Evolutionary conservation across 2,113 vertebrate genomes (phyloP).

Genomic region (Cairina moschata): DNA sequence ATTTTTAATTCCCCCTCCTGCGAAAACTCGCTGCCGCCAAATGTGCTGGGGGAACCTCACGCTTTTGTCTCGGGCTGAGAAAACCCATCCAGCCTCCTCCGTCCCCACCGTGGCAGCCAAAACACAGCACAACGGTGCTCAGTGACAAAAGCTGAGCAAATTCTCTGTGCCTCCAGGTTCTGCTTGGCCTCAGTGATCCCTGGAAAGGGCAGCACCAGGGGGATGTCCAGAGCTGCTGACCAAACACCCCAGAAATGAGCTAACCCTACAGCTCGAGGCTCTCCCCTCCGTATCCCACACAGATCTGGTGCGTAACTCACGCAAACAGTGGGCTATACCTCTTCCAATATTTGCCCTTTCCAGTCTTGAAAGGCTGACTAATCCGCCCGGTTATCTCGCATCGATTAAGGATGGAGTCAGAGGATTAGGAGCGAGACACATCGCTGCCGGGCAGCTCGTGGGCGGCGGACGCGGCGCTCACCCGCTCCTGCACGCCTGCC

Average conservation of each 20-base stretch:
- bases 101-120: rapidly evolving
- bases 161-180: rapidly evolving
- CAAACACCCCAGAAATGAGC: neutral
- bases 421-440: neutral
- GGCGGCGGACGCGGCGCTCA: neutral
- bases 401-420: constrained; percentile 34
- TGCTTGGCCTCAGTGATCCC: rapidly evolving
- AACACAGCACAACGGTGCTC: rapidly evolving
- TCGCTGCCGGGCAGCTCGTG: neutral
- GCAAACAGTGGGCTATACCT: neutral
- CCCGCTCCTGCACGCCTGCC: neutral
- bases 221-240: neutral
- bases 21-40: rapidly evolving
- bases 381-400: neutral
- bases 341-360: neutral
- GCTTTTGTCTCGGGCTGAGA: neutral
- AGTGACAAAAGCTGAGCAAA: neutral
- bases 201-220: rapidly evolving
- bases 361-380: rapidly evolving
- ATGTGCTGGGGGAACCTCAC: rapidly evolving
- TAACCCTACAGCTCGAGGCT: neutral
- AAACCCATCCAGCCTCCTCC: rapidly evolving
- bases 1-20: neutral
- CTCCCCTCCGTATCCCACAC: rapidly evolving
- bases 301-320: rapidly evolving